A percentile compares a stretch with the other conserved stretches of the same genome.
Evolutionary conservation across 2,888 invertebrate genomes (phyloP).

Genomic region (Hoplodrina blanda): DNA sequence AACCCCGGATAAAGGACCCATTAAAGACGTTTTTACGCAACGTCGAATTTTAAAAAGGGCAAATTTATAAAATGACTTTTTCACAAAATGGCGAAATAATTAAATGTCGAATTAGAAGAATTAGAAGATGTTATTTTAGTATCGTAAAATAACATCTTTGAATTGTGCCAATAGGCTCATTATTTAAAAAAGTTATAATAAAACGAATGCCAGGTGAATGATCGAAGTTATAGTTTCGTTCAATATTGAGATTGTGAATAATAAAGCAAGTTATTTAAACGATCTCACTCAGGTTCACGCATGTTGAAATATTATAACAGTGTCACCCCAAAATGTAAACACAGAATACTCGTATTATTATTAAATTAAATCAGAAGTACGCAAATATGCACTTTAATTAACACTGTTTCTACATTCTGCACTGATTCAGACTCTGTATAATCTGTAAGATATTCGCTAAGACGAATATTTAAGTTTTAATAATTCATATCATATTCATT

Average conservation of each 20-base stretch:
- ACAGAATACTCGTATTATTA: slow-evolving; percentile 15
- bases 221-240: too few relatives aligned
- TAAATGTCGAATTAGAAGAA: too few relatives aligned
- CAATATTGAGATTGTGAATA: not conserved
- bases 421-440: slow-evolving; percentile 13
- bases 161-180: too few relatives aligned
- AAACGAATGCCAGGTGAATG: too few relatives aligned
- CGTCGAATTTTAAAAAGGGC: too few relatives aligned
- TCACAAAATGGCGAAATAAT: too few relatives aligned
- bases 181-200: too few relatives aligned
- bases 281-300: slow-evolving; percentile 6
- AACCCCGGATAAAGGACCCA: too few relatives aligned
- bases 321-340: slow-evolving; percentile 4
- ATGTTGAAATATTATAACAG: slow-evolving; percentile 25
- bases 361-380: slow-evolving; percentile 36
- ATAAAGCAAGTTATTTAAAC: slow-evolving; percentile 6
- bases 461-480: slow-evolving; percentile 25
- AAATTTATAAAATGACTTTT: too few relatives aligned
- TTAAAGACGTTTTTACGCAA: too few relatives aligned
- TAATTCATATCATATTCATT: slow-evolving; percentile 36
- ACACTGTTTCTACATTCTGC: slow-evolving; percentile 31
- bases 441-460: slow-evolving; percentile 37
- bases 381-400: slow-evolving; percentile 56
- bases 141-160: too few relatives aligned
- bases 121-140: too few relatives aligned